These are phyloP conservation scores for Coregonus suidteri DNA, from an alignment of 2,797 vertebrate genomes.

Conservation along the genomic window DNA sequence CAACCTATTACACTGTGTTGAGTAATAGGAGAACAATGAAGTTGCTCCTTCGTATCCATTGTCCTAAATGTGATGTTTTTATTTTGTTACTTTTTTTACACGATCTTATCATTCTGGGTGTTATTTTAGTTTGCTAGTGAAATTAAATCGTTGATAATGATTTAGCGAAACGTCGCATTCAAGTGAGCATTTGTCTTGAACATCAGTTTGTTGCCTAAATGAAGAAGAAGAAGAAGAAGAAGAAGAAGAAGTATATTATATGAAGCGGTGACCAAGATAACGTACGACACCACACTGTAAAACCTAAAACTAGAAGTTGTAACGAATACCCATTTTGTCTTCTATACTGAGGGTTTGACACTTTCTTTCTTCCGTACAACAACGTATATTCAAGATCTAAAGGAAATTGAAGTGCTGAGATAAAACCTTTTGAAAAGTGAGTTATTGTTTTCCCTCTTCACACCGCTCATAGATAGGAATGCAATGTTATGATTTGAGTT, in stretches of 20 bases:
- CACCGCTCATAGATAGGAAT: constrained; percentile 50
- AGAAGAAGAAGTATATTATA: not conserved
- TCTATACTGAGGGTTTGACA: constrained; percentile 1
- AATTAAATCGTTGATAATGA: constrained; percentile 41
- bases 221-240: not conserved
- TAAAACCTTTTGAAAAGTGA: constrained; percentile 22
- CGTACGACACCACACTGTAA: not conserved
- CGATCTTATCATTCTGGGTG: constrained; percentile 30
- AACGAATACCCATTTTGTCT: constrained; percentile 15
- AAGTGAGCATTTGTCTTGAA: constrained; percentile 28
- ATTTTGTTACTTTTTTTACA: constrained; percentile 45
- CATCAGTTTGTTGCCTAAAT: constrained; percentile 21
- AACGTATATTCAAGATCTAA: constrained; percentile 9
- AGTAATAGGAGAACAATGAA: constrained; percentile 49
- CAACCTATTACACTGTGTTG: constrained; percentile 63
- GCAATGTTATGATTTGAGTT: constrained; percentile 65
- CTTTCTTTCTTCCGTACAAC: constrained; percentile 9
- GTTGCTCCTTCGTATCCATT: constrained; percentile 40
- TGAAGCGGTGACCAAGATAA: constrained; percentile 5
- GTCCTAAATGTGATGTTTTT: constrained; percentile 49
- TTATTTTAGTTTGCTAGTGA: constrained; percentile 51
- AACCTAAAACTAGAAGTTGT: not conserved
- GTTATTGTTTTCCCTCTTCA: constrained; percentile 48
- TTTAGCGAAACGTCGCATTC: constrained; percentile 11
- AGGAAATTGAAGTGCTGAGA: constrained; percentile 30